phyloP scores from a whole-genome alignment of 1,140 invertebrate genomes.

The Odontomachus brunneus region DNA sequence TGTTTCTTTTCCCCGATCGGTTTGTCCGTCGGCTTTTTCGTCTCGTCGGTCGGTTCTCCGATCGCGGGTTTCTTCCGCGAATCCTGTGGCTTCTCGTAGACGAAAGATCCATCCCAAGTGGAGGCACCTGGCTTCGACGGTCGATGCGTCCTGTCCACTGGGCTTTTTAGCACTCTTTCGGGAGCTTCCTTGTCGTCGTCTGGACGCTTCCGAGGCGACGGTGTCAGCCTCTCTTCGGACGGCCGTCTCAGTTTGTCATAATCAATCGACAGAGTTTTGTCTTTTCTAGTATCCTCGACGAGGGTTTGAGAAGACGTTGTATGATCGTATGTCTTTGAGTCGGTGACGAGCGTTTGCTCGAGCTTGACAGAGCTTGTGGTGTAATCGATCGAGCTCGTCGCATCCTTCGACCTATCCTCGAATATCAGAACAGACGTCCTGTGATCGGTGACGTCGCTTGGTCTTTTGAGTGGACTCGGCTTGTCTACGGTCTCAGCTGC shows the following conservation, averaged over 20 bases:
- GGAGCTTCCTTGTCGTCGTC: not conserved
- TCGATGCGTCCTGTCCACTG: slow-evolving; percentile 23
- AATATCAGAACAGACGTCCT: not conserved
- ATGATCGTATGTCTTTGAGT: slow-evolving; percentile 30
- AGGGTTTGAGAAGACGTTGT: slow-evolving; percentile 7
- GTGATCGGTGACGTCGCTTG: not conserved
- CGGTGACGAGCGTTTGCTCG: slow-evolving; percentile 2
- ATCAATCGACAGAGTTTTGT: not conserved
- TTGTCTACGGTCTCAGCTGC: not conserved
- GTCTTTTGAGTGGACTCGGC: not conserved
- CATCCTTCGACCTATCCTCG: slow-evolving; percentile 32
- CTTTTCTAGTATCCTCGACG: not conserved
- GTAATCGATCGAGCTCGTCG: slow-evolving; percentile 25
- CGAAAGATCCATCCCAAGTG: slow-evolving; percentile 76
- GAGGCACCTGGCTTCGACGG: slow-evolving; percentile 72
- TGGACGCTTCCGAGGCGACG: slow-evolving; percentile 28
- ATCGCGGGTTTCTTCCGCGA: slow-evolving; percentile 3
- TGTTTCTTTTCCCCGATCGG: slow-evolving; percentile 19
- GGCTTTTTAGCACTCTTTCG: slow-evolving; percentile 32
- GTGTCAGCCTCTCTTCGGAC: slow-evolving; percentile 14
- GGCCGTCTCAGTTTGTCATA: not conserved
- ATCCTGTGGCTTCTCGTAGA: slow-evolving; percentile 67
- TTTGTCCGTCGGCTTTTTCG: slow-evolving; percentile 63
- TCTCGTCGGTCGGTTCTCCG: slow-evolving; percentile 18
- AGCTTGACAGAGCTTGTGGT: slow-evolving; percentile 46